These are phyloP conservation scores for Isaurus tuberculatus DNA, from an alignment of 92 coral and sea anemone species.

Conservation along the genomic window DNA sequence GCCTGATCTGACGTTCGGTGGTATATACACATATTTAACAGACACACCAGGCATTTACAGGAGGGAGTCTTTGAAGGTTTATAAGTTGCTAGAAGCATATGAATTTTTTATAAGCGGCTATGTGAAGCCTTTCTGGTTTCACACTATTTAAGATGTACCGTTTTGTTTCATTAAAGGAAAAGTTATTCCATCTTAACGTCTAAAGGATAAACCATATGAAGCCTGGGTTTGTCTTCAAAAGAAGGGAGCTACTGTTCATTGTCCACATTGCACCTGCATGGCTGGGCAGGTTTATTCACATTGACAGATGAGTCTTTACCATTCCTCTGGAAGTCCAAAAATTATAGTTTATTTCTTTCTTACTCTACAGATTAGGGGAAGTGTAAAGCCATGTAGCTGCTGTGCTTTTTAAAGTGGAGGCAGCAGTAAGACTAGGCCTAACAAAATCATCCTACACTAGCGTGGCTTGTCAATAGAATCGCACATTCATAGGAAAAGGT, in stretches of 20 bases:
- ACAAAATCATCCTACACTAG: conserved; percentile 46
- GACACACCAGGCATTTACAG: conserved; percentile 56
- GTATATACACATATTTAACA: conserved; percentile 52
- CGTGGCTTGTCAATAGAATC: conserved; percentile 49
- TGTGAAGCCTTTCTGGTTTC: conserved; percentile 45
- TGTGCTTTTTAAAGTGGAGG: conserved; percentile 55
- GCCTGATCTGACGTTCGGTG: conserved; percentile 56
- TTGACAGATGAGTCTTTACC: not conserved
- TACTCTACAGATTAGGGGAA: conserved; percentile 45
- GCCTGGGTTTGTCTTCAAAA: conserved; percentile 44
- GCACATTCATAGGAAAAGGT: conserved; percentile 47
- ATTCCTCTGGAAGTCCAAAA: not conserved
- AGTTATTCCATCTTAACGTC: conserved; percentile 44
- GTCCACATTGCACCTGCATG: conserved; percentile 56
- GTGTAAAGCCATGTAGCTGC: conserved; percentile 55
- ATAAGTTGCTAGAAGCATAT: conserved; percentile 56
- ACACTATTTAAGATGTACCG: conserved; percentile 29
- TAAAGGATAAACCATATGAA: conserved; percentile 48
- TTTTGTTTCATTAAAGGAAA: conserved; percentile 40
- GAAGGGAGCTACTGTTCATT: conserved; percentile 19
- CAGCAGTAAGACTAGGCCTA: conserved; percentile 52
- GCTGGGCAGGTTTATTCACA: conserved; percentile 35
- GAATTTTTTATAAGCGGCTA: conserved; percentile 47
- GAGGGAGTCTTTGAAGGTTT: conserved; percentile 53
- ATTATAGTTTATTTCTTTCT: not conserved